These are phyloP conservation scores for Lasioglossum marginatum DNA, from an alignment of 2,888 invertebrate genomes.

Conservation along the genomic window DNA sequence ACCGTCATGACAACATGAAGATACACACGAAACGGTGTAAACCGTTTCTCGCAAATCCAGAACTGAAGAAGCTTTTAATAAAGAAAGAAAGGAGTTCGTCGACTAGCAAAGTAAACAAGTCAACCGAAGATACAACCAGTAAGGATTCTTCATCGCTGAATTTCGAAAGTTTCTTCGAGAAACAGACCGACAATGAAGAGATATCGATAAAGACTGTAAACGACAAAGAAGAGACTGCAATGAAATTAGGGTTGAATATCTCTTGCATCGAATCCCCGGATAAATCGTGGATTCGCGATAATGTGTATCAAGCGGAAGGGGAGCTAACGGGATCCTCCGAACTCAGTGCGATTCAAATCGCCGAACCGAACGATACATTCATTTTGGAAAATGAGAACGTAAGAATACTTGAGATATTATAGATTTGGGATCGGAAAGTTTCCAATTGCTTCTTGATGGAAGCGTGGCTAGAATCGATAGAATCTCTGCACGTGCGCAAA, in stretches of 20 bases:
- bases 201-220: neutral
- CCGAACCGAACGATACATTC: conserved; percentile 1
- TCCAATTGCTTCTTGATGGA: conserved; percentile 41
- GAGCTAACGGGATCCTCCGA: neutral
- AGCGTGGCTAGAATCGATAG: neutral
- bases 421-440: conserved; percentile 66
- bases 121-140: neutral
- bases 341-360: conserved; percentile 16
- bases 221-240: conserved; percentile 33
- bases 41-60: conserved; percentile 73
- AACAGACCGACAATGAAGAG: neutral
- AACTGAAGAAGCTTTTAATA: conserved; percentile 63
- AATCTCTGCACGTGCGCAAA: neutral
- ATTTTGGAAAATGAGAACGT: conserved; percentile 19
- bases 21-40: conserved; percentile 78
- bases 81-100: conserved; percentile 56
- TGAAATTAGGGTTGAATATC: conserved; percentile 47
- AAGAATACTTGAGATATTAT: conserved; percentile 62
- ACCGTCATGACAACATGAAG: conserved; percentile 81
- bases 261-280: conserved; percentile 31
- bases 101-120: conserved; percentile 3
- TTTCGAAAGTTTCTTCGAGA: neutral
- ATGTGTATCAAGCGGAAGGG: neutral
- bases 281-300: conserved; percentile 6
- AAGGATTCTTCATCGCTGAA: neutral